These are phyloP conservation scores for Sula dactylatra DNA, from an alignment of 2,113 vertebrate species.

Conservation along the genomic window DNA sequence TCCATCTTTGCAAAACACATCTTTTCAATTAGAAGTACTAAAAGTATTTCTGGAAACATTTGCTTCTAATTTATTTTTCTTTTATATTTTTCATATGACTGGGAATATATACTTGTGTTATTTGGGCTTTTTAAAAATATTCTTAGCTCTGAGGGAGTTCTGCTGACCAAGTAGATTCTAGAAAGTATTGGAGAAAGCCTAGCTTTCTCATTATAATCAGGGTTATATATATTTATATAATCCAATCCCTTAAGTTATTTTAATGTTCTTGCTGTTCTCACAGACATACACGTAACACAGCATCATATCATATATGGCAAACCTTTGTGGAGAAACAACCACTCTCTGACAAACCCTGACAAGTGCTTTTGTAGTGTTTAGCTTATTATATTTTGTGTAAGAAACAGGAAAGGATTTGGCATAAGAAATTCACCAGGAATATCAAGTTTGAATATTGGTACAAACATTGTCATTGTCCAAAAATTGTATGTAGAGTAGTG, in stretches of 20 bases:
- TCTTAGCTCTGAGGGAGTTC: background rate
- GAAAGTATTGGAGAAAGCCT: background rate
- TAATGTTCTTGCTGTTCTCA: background rate
- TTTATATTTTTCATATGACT: background rate
- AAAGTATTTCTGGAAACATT: background rate
- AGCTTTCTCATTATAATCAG: background rate
- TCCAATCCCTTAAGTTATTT: background rate
- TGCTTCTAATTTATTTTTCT: background rate
- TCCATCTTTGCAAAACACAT: background rate
- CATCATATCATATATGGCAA: background rate
- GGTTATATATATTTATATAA: background rate
- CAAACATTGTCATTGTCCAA: background rate
- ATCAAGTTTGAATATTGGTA: background rate
- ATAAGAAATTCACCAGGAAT: background rate
- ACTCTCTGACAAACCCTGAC: background rate
- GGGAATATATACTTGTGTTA: background rate
- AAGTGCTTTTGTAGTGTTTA: background rate
- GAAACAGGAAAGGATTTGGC: background rate
- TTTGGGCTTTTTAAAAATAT: background rate
- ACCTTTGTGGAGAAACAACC: background rate
- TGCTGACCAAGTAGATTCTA: background rate
- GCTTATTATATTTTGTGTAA: background rate
- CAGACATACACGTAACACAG: too few species aligned
- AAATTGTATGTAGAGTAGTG: fast-evolving
- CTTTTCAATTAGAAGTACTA: background rate